A percentile compares a stretch with the other conserved stretches of the same genome.
These are phyloP conservation scores for Amphiura filiformis DNA, from an alignment of 35 echinoderm and acorn worm species.

Conservation along the genomic window DNA sequence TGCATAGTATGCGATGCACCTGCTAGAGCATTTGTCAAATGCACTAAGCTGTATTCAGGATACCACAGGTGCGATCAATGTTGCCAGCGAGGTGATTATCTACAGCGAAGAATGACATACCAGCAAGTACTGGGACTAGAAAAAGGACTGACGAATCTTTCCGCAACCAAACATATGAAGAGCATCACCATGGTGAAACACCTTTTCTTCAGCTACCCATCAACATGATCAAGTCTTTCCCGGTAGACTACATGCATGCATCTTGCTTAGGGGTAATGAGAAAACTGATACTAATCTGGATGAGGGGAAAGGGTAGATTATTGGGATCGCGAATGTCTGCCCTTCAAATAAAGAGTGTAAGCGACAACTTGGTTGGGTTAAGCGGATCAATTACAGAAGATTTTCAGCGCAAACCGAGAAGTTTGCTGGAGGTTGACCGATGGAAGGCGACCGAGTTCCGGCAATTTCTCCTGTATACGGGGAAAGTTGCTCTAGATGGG, in stretches of 20 bases:
- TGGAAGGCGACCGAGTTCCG: slow-evolving; percentile 75
- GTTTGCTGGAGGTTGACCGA: slow-evolving; percentile 33
- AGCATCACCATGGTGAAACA: slow-evolving; percentile 45
- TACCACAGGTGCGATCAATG: slow-evolving; percentile 73
- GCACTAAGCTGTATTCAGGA: slow-evolving; percentile 46
- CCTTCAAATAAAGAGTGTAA: too few species aligned
- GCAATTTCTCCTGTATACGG: slow-evolving; percentile 67
- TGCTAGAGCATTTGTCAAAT: slow-evolving; percentile 58
- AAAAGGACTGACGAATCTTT: slow-evolving; percentile 55
- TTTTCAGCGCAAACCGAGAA: slow-evolving; percentile 56
- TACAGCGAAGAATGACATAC: slow-evolving; percentile 46
- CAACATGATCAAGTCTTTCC: slow-evolving; percentile 58
- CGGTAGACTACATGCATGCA: slow-evolving; percentile 78
- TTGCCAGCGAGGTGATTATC: slow-evolving; percentile 26
- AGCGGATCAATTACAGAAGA: slow-evolving; percentile 44
- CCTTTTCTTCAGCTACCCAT: slow-evolving; percentile 11
- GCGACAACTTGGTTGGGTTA: too few species aligned
- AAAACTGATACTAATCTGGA: slow-evolving; percentile 56
- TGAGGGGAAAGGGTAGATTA: slow-evolving; percentile 48
- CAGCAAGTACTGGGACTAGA: slow-evolving; percentile 20
- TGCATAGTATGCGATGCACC: slow-evolving; percentile 60
- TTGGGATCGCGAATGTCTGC: background rate
- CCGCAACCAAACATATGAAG: slow-evolving; percentile 24
- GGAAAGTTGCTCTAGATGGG: slow-evolving; percentile 31
- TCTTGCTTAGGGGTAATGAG: slow-evolving; percentile 59